Evolutionary conservation across 2,113 vertebrate genomes (phyloP).

Genomic region (Orycteropus afer): DNA sequence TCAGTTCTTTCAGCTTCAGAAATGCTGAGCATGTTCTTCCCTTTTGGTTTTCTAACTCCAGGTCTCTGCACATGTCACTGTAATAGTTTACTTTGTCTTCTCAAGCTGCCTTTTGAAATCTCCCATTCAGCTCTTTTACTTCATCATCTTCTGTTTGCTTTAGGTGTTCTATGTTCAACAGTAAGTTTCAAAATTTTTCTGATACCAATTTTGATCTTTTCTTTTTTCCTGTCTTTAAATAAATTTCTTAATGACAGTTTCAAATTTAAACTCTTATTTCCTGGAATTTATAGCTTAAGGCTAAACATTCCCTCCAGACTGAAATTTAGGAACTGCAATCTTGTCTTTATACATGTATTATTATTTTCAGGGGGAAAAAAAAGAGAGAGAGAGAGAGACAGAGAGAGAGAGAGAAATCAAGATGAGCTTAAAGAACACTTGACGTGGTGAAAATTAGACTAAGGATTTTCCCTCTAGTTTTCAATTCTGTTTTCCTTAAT

Average conservation of each 20-base stretch:
- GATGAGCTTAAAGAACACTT: conserved; percentile 45
- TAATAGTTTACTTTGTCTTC: too few species aligned
- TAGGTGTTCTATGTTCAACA: not conserved
- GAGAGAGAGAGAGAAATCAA: too few species aligned
- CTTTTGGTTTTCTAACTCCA: too few species aligned
- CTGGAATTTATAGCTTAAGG: conserved; percentile 83
- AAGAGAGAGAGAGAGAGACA: too few species aligned
- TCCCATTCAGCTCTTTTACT: not conserved
- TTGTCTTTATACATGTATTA: conserved; percentile 69
- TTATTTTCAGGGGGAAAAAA: not conserved
- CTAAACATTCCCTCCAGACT: conserved; percentile 78
- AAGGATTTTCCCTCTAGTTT: conserved; percentile 62
- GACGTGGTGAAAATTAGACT: not conserved
- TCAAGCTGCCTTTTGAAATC: not conserved
- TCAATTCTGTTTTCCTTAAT: conserved; percentile 62
- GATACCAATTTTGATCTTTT: not conserved
- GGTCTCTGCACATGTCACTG: too few species aligned
- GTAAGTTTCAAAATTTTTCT: not conserved
- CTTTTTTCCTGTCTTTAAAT: not conserved
- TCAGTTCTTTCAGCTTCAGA: too few species aligned
- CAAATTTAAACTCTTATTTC: conserved; percentile 81
- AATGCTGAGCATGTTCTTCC: too few species aligned
- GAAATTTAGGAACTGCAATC: conserved; percentile 74
- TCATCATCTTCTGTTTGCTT: not conserved
- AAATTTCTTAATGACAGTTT: conserved; percentile 65